Base-by-base conservation (phyloP, 2,888 invertebrate genomes). In the Sesamia inferens region DNA sequence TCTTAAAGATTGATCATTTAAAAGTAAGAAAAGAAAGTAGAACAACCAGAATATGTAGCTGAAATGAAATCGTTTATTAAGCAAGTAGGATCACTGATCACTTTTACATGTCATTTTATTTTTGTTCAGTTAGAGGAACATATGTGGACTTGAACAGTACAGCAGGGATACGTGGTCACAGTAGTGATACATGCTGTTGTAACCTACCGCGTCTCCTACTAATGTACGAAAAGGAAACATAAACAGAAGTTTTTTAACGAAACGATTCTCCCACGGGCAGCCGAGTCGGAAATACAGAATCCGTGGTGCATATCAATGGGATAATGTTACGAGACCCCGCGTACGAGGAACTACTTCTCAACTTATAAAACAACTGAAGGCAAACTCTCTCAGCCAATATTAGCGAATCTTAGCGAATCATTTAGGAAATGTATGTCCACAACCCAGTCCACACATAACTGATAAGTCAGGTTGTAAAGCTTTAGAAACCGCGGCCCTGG, bases 251-350 rank as follows among this genome's bases (percentile, higher is more conserved):
- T 85, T 85, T 85, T 86, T 83, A 72, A 76, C 68, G 78, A 76
- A 78, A 71, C 71, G 51, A 55, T 69, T 75, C 62, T 84, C 84
- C 79, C 87, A 85, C 87, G 85, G 69, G 48, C 74, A n/a, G 47
- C 31, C 62, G 22, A 78, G 68, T 76, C 86, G 86, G 86, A 86
- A 87, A 78, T 79, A 78, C 78, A 81, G 78, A 79, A 65, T 81
- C 74, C 68, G 83, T 63, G 73, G 44, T 74, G 87, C 76, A 85
- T 87, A 79, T 75, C 72, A 86, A 85, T 85, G 70, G 68, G 79
- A 19, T 70, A 55, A 57, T 59, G 74, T 78, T 42, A 42, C 7
- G 67, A 69, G 69, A 57, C 51, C 22, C 44, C 2, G 14, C 44
- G 14, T 16, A 42, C 51, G 71, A 84, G 76, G 79, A 84, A 79